Evolutionary conservation across 2,888 invertebrate species (phyloP), one percentile per base, ranked within the genome.

Genomic region (Digitonthophagus gazella): DNA sequence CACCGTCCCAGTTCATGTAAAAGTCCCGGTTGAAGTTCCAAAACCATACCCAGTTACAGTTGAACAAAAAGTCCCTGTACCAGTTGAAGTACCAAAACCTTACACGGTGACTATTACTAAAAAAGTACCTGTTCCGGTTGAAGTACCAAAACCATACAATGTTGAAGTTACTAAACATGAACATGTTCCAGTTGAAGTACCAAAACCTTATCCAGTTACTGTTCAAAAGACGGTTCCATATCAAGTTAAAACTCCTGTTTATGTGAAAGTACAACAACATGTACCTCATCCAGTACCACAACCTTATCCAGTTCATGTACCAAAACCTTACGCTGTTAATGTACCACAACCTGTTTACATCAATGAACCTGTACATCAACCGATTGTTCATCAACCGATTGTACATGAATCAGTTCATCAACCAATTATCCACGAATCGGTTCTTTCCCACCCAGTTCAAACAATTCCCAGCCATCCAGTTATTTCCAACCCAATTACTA

Each of bases 81-180:
- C 78, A 58, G 74, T 74, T 4, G 75, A 75, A 69, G 76, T 80
- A 58, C 79, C 80, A 15, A 78, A 75, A 73, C 79, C 80, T 5
- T 79, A 80, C 72, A 76, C 77, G 65, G 76, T 79, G 11, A 69
- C 69, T 16, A 69, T 72, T 6, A 68, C 63, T 15, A 71, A 64
- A 28, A 68, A 66, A 19, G 65, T 72, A 3, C 68, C 70, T 14
- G 70, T 71, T 8, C 61, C 72, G 65, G 78, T 80, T n/a, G 72
- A 76, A 19, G 79, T 81, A 65, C 78, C 80, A 16, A 77, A 80
- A 71, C 80, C 80, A 3, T 79, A 79, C 71, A 78, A 80, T 64
- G 80, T 81, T 1, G 64, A 73, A 55, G 76, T 79, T 5, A 75
- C 75, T 44, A 78, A 75, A 71, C 75, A 74, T 6, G 78, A 80